Base-by-base conservation (phyloP, 2,888 invertebrate genomes). In the Drosophila antonietae region DNA sequence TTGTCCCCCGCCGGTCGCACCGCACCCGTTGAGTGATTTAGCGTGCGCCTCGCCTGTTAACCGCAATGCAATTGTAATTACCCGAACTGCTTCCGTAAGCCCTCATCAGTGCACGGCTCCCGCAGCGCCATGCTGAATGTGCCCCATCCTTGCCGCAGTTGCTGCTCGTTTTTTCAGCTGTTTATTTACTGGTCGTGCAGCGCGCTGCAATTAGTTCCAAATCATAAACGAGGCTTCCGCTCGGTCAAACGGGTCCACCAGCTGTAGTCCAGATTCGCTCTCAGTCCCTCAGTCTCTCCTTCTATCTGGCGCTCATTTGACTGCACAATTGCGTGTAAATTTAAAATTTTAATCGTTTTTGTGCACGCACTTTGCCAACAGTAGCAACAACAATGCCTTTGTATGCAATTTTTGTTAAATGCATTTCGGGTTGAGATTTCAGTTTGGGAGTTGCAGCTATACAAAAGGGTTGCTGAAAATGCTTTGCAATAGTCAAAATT, bases 41-140 rank as follows among this genome's bases (percentile, higher is more conserved):
- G 82, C 85, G 85, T 88, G 78, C 72, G 78, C 62, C 70, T 64
- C 72, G 89, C 73, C 78, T 77, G 75, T 83, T 75, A 88, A 89
- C 86, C 88, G 84, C 89, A 88, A 87, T 84, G 89, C 86, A 87
- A 89, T 84, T 89, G 85, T 87, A 81, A 89, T 84, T 89, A 84
- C 84, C 84, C 83, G 81, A 86, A 81, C 88, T 69, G 89, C 70
- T 83, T 89, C 89, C 83, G 55, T 77, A 61, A 55, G 65, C 49
- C 49, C 41, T 49, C 39, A 39, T 31, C 52, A 43, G 28, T 51
- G 47, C 15, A n/a, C 31, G 15, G 1, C n/a, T 56, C 33, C 57
- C 14, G 41, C 23, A 3, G 1, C 28, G 10, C 46, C 2, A 2
- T 33, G 20, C 35, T 39, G n/a, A 41, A 31, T 33, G 33, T 23